Base-by-base conservation (phyloP, 2,888 invertebrate genomes). In the Steinernema carpocapsae region DNA sequence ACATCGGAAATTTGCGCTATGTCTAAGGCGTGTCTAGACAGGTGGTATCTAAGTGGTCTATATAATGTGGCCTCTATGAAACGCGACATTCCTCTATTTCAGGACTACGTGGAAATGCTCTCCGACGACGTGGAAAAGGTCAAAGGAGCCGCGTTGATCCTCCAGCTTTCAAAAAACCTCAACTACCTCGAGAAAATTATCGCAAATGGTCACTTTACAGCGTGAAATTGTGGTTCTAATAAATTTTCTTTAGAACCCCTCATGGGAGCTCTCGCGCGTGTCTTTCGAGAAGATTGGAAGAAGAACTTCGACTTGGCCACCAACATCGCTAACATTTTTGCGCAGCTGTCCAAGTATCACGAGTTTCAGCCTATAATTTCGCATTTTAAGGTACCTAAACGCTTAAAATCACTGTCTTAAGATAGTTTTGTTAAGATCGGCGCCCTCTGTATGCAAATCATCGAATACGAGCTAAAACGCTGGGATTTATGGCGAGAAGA, bases 221-320 rank as follows among this genome's bases (percentile, higher is more conserved):
- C 17, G 10, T 74, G 22, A 12, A 0, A 0, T 19, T n/a, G n/a
- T n/a, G n/a, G 6, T 24, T 24, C 22, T 52, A 48, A 45, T n/a
- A 17, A 64, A 22, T 70, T 17, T 26, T 37, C 75, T 82, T 74
- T 79, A 88, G 90, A 97, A 90, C 94, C 95, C 51, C 91, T 97
- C 73, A 90, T 99, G 72, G 96, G 96, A 90, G 97, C 97, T 51
- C 90, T 99, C 83, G 94, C 96, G 14, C 91, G 99, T 87, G 95
- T 97, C 43, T 90, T 99, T 73, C 91, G 97, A 81, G 99, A 99
- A 90, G 97, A 99, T 89, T 97, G 96, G 94, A 94, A 94, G 89
- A 92, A 94, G 88, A 97, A 94, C 88, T 93, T 96, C 86, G 96
- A 97, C 88, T 90, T 99, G 76, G 94, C 95, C 83, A 96, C 95